Evolutionary conservation across 2,888 invertebrate genomes (phyloP).

Genomic region (Eupithecia abbreviata): DNA sequence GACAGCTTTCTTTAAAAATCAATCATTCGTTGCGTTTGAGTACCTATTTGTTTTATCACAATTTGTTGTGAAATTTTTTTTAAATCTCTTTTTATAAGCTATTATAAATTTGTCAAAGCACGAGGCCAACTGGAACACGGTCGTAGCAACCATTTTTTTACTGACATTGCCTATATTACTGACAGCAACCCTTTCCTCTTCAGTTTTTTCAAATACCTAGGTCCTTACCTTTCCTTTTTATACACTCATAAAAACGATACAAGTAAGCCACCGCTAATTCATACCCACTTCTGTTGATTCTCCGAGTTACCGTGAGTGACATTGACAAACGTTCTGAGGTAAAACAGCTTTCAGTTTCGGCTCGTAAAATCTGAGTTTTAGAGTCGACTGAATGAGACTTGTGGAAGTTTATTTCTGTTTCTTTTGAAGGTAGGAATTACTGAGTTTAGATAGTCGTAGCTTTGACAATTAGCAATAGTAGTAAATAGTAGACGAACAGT

Average conservation of each 20-base stretch:
- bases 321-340: slow-evolving; percentile 30
- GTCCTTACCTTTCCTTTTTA: neutral
- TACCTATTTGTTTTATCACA: too few species aligned
- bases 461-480: slow-evolving; percentile 16
- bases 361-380: slow-evolving; percentile 34
- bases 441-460: slow-evolving; percentile 19
- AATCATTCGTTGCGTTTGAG: too few species aligned
- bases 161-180: too few species aligned
- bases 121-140: too few species aligned
- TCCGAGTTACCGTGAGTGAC: slow-evolving; percentile 15
- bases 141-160: too few species aligned
- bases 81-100: too few species aligned
- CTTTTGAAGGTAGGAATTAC: slow-evolving; percentile 38
- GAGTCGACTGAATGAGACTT: slow-evolving; percentile 19
- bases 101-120: too few species aligned
- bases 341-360: slow-evolving; percentile 24
- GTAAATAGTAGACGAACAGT: neutral
- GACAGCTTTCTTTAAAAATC: too few species aligned
- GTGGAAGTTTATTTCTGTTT: slow-evolving; percentile 38
- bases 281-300: neutral
- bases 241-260: neutral
- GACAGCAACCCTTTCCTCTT: too few species aligned
- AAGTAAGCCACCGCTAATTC: neutral
- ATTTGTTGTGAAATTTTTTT: too few species aligned
- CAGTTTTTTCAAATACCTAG: too few species aligned